Base-by-base conservation (phyloP, 1,140 invertebrate genomes). In the Sipha flava region DNA sequence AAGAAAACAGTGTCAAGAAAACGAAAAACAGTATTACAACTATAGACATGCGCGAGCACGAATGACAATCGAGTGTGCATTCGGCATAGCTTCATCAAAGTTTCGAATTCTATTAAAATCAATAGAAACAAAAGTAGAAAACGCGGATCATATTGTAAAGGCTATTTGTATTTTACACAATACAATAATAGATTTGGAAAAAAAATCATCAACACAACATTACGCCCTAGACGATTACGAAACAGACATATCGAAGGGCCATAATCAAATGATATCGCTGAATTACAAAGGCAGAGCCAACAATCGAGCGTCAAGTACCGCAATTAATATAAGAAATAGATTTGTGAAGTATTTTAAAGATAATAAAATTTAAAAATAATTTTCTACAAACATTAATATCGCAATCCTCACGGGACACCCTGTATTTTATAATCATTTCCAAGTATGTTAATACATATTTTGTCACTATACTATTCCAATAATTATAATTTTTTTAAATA, bases 21-120 rank as follows among this genome's bases (percentile, higher is more conserved):
- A 81, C 80, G 66, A 86, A 84, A 81, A 85, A 80, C 81, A 84
- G 34, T 86, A 84, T 81, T 64, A 64, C 62, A 86, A 87, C 80
- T 86, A 85, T 80, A 62, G 82, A 54, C 73, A 83, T 54, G 81
- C 80, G 16, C 40, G 84, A 66, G 84, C 83, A 29, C 59, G 84
- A 64, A 77, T 84, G 59, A 83, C 84, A 10, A 82, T 86, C 5
- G 86, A 87, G 81, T 86, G 86, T 82, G 83, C 83, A 12, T 87
- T 87, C 83, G 85, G 85, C 7, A 85, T 86, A 70, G 80, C 88
- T 47, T 82, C 85, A 6, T 82, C 84, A 29, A 83, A 84, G 72
- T 88, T 85, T 82, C 81, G 85, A 83, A 84, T 87, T 64, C 85
- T 87, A 52, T 70, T 81, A 81, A 83, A 75, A 31, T 82, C 62